Evolutionary conservation across 2,888 invertebrate genomes (phyloP).

Genomic region (Melolontha melolontha): DNA sequence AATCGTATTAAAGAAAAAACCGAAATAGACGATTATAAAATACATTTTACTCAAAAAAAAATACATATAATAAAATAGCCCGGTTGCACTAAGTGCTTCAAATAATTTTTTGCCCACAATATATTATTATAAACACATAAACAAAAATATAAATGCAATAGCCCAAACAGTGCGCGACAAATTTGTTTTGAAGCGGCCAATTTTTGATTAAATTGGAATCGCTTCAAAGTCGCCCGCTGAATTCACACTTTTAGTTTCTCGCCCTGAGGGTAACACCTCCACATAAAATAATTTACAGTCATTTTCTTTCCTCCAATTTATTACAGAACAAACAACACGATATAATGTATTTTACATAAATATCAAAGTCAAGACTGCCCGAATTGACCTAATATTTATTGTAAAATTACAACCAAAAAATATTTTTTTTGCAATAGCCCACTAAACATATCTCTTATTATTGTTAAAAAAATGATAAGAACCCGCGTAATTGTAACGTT

Average conservation of each 20-base stretch:
- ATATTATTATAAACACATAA: constrained; percentile 47
- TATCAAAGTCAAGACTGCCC: constrained; percentile 65
- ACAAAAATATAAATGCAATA: constrained; percentile 61
- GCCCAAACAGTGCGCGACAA: constrained; percentile 60
- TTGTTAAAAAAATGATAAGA: constrained; percentile 49
- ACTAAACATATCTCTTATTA: constrained; percentile 45
- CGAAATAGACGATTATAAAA: constrained; percentile 46
- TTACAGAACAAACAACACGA: constrained; percentile 13
- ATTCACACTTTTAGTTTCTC: constrained; percentile 58
- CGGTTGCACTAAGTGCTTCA: constrained; percentile 67
- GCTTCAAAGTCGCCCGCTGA: constrained; percentile 54
- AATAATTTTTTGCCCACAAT: constrained; percentile 63
- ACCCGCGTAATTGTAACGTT: constrained; percentile 40
- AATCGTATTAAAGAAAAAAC: constrained; percentile 5
- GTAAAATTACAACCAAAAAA: constrained; percentile 62
- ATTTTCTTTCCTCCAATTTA: constrained; percentile 4
- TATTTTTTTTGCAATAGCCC: constrained; percentile 67
- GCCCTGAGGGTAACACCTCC: constrained; percentile 49
- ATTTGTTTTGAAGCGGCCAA: constrained; percentile 21
- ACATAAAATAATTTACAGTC: constrained; percentile 7
- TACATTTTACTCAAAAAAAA: constrained; percentile 46
- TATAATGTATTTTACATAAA: constrained; percentile 65
- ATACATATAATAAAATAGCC: constrained; percentile 64
- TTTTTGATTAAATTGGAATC: not conserved
- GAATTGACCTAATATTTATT: constrained; percentile 67